Evolutionary conservation across 2,797 vertebrate species (phyloP).

Genomic region (Aphelocoma californica): DNA sequence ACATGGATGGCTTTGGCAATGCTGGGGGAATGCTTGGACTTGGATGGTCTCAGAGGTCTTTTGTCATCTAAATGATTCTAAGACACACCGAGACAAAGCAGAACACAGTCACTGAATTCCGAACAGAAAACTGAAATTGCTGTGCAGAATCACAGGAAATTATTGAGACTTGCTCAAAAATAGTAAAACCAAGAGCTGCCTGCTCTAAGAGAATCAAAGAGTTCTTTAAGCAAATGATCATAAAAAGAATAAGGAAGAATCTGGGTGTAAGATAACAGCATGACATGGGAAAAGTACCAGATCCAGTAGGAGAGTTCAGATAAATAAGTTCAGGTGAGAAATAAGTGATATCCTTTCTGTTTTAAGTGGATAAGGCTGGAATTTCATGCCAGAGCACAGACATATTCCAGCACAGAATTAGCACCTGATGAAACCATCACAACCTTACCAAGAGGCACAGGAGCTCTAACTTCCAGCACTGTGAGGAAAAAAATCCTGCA

Average conservation of each 20-base stretch:
- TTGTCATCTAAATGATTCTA: background rate
- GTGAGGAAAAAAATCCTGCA: background rate
- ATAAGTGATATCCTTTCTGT: background rate
- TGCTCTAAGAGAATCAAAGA: background rate
- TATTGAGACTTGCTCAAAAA: background rate
- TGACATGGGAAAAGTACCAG: background rate
- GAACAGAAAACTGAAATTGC: background rate
- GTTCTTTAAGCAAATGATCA: background rate
- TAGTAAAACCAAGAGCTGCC: background rate
- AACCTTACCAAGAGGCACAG: background rate
- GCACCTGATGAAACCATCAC: background rate
- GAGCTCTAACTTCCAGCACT: background rate
- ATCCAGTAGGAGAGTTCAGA: background rate
- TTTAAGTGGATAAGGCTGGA: background rate
- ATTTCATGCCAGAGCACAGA: background rate
- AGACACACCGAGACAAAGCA: background rate
- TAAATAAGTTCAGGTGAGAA: background rate
- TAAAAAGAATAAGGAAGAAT: background rate
- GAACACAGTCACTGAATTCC: background rate
- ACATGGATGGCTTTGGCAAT: background rate
- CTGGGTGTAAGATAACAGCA: background rate
- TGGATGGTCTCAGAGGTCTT: background rate
- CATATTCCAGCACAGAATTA: fast-evolving
- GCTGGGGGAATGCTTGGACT: background rate
- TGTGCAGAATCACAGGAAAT: background rate